Evolutionary conservation across 2,113 vertebrate genomes (phyloP).

Genomic region (Myotis brandtii): DNA sequence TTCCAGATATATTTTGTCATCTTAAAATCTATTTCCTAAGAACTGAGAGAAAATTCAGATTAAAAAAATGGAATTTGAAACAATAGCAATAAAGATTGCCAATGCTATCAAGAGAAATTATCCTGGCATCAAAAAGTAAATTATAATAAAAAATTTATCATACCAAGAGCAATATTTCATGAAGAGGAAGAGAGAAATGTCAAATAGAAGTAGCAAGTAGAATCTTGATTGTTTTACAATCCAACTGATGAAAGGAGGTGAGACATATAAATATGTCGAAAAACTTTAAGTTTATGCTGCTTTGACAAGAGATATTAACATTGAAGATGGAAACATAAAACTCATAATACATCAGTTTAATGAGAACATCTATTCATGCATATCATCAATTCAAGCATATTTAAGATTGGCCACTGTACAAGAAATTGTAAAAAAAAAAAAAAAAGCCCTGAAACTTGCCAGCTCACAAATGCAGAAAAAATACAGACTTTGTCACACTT

Average conservation of each 20-base stretch:
- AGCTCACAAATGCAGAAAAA: neutral
- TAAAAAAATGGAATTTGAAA: conserved; percentile 25
- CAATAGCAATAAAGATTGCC: neutral
- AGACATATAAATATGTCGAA: neutral
- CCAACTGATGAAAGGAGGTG: neutral
- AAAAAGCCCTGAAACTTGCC: neutral
- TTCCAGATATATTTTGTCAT: neutral
- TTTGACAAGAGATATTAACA: conserved; percentile 46
- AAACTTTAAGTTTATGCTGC: neutral
- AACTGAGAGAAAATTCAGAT: conserved; percentile 33
- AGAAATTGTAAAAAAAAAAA: neutral
- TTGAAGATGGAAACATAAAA: conserved; percentile 24
- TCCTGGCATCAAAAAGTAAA: neutral
- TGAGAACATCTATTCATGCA: neutral
- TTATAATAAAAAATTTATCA: neutral
- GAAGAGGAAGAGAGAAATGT: neutral
- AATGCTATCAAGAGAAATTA: conserved; percentile 15
- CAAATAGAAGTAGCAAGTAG: neutral
- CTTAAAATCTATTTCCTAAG: conserved; percentile 58
- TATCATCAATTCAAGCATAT: neutral
- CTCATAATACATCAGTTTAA: neutral
- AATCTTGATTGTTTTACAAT: conserved; percentile 35
- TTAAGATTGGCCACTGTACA: neutral
- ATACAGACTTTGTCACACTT: neutral
- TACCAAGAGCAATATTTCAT: neutral